Evolutionary conservation across 2,797 vertebrate genomes (phyloP).

Genomic region (Parauchenoglanis ngamensis): DNA sequence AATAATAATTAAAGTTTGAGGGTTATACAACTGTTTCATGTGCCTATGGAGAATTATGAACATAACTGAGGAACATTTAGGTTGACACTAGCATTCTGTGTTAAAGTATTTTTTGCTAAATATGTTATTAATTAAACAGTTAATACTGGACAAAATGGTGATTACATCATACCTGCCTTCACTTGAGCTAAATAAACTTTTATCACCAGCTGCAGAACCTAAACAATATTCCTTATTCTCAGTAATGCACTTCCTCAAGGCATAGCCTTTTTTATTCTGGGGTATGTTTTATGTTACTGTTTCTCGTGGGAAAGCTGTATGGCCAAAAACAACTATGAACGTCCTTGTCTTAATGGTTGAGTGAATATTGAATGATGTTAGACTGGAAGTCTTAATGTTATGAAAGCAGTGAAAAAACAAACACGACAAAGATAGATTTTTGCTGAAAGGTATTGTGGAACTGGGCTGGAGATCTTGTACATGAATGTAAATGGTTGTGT

Average conservation of each 20-base stretch:
- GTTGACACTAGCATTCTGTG: constrained; percentile 15
- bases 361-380: constrained; percentile 68
- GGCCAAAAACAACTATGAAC: constrained; percentile 57
- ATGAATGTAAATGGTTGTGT: constrained; percentile 65
- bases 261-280: constrained; percentile 63
- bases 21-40: constrained; percentile 14
- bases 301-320: constrained; percentile 65
- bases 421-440: constrained; percentile 54
- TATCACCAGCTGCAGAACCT: constrained; percentile 2
- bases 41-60: background rate
- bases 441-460: constrained; percentile 48
- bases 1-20: constrained; percentile 6
- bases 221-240: constrained; percentile 62
- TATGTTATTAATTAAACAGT: constrained; percentile 15
- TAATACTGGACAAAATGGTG: constrained; percentile 22
- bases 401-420: constrained; percentile 61
- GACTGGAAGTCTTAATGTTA: constrained; percentile 62
- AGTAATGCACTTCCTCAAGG: constrained; percentile 65
- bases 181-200: constrained; percentile 18
- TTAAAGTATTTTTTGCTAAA: constrained; percentile 14
- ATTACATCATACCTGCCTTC: constrained; percentile 36
- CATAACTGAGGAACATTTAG: constrained; percentile 29
- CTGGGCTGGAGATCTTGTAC: constrained; percentile 51
- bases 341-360: constrained; percentile 63
- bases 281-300: constrained; percentile 65